Conservation (phyloP, 2,797 vertebrate species). For the Gymnodraco acuticeps region DNA sequence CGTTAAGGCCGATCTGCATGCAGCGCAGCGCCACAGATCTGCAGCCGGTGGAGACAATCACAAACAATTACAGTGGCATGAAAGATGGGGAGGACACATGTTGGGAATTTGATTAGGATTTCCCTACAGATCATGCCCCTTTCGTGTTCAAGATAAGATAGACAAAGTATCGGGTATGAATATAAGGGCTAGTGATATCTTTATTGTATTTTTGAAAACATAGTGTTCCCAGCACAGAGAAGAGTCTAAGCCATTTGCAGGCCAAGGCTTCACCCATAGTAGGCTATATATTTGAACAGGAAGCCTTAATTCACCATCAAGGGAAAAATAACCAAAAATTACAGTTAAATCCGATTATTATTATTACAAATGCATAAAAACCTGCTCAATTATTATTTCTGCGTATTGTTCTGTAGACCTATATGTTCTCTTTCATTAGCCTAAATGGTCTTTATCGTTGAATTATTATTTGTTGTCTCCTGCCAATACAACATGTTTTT, state of each 20-base stretch:
- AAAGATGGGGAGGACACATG: conserved; percentile 20
- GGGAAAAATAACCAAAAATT: background rate
- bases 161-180: conserved; percentile 16
- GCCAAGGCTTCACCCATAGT: background rate
- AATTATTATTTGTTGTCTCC: background rate
- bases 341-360: background rate
- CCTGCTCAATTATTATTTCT: background rate
- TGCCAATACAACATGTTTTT: background rate
- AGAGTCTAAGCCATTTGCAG: too few species aligned
- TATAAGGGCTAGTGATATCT: background rate
- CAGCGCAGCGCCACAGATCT: conserved; percentile 20
- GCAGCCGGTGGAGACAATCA: conserved; percentile 15
- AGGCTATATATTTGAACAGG: background rate
- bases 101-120: conserved; percentile 32
- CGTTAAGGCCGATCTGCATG: conserved; percentile 63
- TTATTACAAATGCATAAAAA: background rate
- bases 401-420: background rate
- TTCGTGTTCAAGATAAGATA: conserved; percentile 29
- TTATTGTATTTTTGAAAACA: too few species aligned
- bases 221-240: too few species aligned
- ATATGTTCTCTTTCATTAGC: background rate
- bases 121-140: conserved; percentile 26
- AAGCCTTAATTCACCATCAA: background rate
- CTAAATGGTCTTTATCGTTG: background rate
- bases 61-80: conserved; percentile 21